Percentiles rank a stretch among this genome's conserved stretches.
Evolutionary conservation across 2,888 invertebrate genomes (phyloP).

Genomic region (Pherbina coryleti): DNA sequence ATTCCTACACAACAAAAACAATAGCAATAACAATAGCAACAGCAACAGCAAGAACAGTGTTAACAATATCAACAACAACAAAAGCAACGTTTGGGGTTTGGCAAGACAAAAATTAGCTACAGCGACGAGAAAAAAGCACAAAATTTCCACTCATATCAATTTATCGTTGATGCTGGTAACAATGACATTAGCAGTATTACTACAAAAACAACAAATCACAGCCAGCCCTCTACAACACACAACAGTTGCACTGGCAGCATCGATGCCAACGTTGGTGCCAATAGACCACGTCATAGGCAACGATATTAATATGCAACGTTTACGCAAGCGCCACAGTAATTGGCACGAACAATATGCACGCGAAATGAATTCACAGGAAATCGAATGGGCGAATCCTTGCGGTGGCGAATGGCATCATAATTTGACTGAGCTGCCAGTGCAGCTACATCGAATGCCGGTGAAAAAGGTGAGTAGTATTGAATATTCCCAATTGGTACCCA

Average conservation of each 20-base stretch:
- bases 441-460: conserved; percentile 38
- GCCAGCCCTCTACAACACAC: conserved; percentile 16
- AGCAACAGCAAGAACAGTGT: conserved; percentile 26
- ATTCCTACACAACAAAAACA: conserved; percentile 21
- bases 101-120: conserved; percentile 33
- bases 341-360: conserved; percentile 45
- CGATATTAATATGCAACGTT: conserved; percentile 14
- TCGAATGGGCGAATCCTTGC: conserved; percentile 60
- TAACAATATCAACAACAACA: conserved; percentile 1
- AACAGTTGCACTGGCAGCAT: conserved; percentile 21
- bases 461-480: conserved; percentile 46
- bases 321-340: conserved; percentile 49
- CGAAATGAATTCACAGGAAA: conserved; percentile 45
- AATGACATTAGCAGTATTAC: conserved; percentile 36
- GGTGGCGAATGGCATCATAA: conserved; percentile 51
- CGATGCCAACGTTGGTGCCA: neutral
- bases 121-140: conserved; percentile 43
- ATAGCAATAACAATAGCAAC: conserved; percentile 10
- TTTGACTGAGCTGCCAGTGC: conserved; percentile 11
- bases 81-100: neutral
- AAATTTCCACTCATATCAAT: conserved; percentile 45
- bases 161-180: conserved; percentile 37
- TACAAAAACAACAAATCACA: conserved; percentile 36
- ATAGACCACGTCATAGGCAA: neutral
- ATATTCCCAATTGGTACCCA: too few relatives aligned